Evolutionary conservation across 1,140 invertebrate species (phyloP).

Genomic region (Archegozetes longisetosus): DNA sequence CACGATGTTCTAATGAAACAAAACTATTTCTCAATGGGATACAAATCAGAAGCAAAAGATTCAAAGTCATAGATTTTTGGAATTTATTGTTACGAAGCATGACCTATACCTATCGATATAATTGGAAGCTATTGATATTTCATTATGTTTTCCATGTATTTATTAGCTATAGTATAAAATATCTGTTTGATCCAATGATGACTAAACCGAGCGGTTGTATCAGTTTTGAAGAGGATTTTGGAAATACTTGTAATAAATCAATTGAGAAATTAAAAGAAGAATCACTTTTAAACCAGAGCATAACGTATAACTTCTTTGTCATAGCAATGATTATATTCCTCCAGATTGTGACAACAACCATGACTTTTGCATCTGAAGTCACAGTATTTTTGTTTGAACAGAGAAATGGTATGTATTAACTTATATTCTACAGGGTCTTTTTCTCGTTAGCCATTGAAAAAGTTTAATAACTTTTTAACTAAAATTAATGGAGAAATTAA

Average conservation of each 20-base stretch:
- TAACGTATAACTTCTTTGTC: constrained; percentile 3
- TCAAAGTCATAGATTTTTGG: not conserved
- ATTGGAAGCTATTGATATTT: too few relatives aligned
- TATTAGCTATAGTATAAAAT: too few relatives aligned
- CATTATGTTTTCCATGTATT: too few relatives aligned
- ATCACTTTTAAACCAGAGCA: not conserved
- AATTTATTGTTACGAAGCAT: not conserved
- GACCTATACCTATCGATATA: too few relatives aligned
- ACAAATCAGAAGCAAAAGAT: not conserved
- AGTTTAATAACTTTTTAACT: too few relatives aligned
- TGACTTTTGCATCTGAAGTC: not conserved
- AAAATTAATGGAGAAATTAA: too few relatives aligned
- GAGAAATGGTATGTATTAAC: constrained; percentile 2
- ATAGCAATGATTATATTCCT: constrained; percentile 1
- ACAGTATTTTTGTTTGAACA: constrained; percentile 2
- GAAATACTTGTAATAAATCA: not conserved
- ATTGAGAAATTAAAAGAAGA: not conserved
- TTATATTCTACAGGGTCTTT: not conserved
- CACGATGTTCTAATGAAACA: too few relatives aligned
- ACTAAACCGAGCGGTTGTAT: too few relatives aligned
- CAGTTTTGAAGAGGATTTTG: too few relatives aligned
- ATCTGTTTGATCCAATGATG: too few relatives aligned
- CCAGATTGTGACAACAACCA: not conserved
- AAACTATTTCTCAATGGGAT: not conserved
- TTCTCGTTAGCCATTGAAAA: too few relatives aligned